A percentile compares a stretch with the other conserved stretches of the same genome.
phyloP scores from a whole-genome alignment of 2,888 invertebrate species.

The Caenorhabditis doughertyi region DNA sequence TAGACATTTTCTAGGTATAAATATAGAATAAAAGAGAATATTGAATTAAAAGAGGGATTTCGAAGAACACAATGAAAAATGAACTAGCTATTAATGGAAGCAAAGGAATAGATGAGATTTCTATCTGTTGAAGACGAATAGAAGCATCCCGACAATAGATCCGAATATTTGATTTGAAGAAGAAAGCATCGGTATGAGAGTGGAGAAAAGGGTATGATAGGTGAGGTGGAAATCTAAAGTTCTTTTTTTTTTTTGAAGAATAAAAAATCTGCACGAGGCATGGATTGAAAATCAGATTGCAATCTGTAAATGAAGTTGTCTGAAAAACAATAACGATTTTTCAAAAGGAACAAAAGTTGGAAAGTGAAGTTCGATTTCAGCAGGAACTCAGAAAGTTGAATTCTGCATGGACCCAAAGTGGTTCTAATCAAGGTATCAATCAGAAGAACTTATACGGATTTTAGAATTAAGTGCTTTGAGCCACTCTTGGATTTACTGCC shows the following conservation, averaged over 20 bases:
- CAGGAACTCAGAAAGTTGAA: no score
- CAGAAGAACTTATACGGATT: no score
- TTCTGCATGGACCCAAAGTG: no score
- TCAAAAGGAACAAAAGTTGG: neutral
- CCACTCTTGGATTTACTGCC: no score
- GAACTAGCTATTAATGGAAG: slow-evolving; percentile 31
- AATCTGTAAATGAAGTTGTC: neutral
- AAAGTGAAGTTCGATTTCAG: no score
- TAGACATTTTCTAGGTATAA: slow-evolving; percentile 19
- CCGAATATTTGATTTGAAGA: slow-evolving; percentile 31
- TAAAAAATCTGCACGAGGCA: slow-evolving; percentile 16
- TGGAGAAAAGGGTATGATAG: neutral
- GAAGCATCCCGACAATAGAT: slow-evolving; percentile 33
- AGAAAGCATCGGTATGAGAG: slow-evolving; percentile 14
- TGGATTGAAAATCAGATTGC: neutral
- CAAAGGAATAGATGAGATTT: slow-evolving; percentile 5
- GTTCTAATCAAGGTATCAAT: no score
- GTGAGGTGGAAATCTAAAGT: slow-evolving; percentile 6
- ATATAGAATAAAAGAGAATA: neutral
- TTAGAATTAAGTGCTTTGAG: no score
- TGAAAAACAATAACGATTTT: neutral
- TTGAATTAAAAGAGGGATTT: neutral
- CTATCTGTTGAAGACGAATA: neutral
- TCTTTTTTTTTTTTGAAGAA: neutral
- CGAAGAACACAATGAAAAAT: slow-evolving; percentile 13